Base-by-base conservation (phyloP, 2,113 vertebrate species). In the Nycticorax nycticorax region DNA sequence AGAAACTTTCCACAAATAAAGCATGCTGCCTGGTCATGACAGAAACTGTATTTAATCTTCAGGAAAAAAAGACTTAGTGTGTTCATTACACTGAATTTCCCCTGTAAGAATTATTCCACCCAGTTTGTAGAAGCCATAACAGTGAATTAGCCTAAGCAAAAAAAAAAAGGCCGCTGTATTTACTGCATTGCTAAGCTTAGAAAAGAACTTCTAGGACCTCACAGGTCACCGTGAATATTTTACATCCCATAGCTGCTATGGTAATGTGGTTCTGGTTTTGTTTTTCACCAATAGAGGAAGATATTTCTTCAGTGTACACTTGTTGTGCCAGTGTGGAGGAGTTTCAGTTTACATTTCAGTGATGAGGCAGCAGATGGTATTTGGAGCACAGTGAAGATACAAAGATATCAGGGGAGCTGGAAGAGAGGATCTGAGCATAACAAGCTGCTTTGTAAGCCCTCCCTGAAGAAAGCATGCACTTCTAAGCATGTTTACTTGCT, bases 321-420 rank as follows among this genome's bases (percentile, higher is more conserved):
- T 87, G 5, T 75, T 84, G 41, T 94, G 69, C 48, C 57, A 79
- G 16, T 24, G n/a, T 85, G 53, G 60, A 89, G 53, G 53, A 93
- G 91, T 92, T 96, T 94, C 94, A 89, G 92, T 93, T 96, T 97
- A 93, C 57, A 59, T 95, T 89, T 93, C 84, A 57, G n/a, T 62
- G 91, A 96, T 45, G 73, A 93, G 53, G 52, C 48, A 91, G 53
- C 95, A 96, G 91, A 96, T 97, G 95, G 95, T 93, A 82, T 84
- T 59, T 91, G 89, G 91, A 97, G 62, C 18, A 78, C 73, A 69
- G 69, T 20, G n/a, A 89, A 91, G 53, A 89, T 81, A 79, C 64
- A 53, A 67, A 89, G 72, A 92, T 89, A 95, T 81, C 95, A 89
- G 48, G 92, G 97, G 94, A 95, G 45, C 56, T 95, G 53, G 64